Conservation (phyloP, 2,113 vertebrate genomes). For the Sturnus vulgaris region DNA sequence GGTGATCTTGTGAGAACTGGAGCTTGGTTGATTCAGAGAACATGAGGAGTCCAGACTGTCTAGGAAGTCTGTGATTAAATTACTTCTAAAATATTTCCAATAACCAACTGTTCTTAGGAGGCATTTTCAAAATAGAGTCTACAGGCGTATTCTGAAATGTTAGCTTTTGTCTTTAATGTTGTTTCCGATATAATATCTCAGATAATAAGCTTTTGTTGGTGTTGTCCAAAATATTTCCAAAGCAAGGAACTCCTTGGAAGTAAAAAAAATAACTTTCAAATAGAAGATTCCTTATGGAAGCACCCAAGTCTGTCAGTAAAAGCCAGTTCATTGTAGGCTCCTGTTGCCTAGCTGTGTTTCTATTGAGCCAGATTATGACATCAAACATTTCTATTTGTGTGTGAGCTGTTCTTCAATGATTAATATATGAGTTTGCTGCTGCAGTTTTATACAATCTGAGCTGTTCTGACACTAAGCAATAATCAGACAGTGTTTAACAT, state of each 20-base stretch:
- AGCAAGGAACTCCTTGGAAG: neutral
- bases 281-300: neutral
- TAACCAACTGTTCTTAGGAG: neutral
- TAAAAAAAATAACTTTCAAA: neutral
- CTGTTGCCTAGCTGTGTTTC: conserved; percentile 12
- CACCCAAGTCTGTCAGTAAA: neutral
- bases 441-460: neutral
- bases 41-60: neutral
- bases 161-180: neutral
- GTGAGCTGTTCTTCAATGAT: neutral
- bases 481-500: neutral
- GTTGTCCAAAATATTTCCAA: neutral
- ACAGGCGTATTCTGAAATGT: neutral
- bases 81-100: neutral
- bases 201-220: neutral
- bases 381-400: conserved; percentile 1
- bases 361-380: neutral
- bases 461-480: neutral
- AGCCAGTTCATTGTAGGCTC: neutral
- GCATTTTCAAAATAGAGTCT: neutral
- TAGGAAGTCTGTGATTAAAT: neutral
- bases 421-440: conserved; percentile 12
- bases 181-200: neutral
- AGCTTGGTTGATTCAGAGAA: neutral
- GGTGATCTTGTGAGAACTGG: neutral